Conservation (phyloP, 1,140 invertebrate genomes). For the Trichonephila clavata region DNA sequence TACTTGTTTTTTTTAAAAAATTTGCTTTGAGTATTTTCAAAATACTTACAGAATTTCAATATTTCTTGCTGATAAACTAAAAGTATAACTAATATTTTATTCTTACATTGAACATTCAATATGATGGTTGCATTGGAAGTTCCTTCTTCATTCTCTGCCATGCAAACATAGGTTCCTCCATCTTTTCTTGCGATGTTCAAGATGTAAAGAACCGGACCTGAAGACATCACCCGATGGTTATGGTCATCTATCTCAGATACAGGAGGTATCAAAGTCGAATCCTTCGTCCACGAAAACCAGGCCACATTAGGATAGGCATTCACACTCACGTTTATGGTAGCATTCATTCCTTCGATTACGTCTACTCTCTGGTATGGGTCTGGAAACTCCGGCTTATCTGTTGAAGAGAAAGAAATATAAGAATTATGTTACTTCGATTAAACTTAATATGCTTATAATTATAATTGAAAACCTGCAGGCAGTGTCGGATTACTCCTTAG, state of each 20-base stretch:
- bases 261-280: conserved; percentile 59
- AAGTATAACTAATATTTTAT: not conserved
- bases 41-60: no score
- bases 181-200: conserved; percentile 89
- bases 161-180: conserved; percentile 92
- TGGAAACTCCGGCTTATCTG: conserved; percentile 83
- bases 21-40: no score
- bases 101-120: conserved; percentile 95
- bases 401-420: conserved; percentile 75
- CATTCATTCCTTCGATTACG: conserved; percentile 88
- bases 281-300: conserved; percentile 72
- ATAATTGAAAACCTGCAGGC: no score
- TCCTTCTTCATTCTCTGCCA: conserved; percentile 94
- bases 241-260: conserved; percentile 64
- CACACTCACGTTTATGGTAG: conserved; percentile 64
- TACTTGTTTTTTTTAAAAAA: no score
- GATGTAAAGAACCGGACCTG: conserved; percentile 91
- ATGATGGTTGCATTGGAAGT: conserved; percentile 89
- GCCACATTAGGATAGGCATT: conserved; percentile 63
- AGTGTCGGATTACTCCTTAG: no score
- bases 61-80: no score
- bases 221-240: conserved; percentile 85
- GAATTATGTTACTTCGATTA: no score
- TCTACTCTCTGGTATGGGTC: conserved; percentile 80
- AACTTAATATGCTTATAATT: no score